Evolutionary conservation across 2,888 invertebrate genomes (phyloP).

Genomic region (Schizotus pectinicornis): DNA sequence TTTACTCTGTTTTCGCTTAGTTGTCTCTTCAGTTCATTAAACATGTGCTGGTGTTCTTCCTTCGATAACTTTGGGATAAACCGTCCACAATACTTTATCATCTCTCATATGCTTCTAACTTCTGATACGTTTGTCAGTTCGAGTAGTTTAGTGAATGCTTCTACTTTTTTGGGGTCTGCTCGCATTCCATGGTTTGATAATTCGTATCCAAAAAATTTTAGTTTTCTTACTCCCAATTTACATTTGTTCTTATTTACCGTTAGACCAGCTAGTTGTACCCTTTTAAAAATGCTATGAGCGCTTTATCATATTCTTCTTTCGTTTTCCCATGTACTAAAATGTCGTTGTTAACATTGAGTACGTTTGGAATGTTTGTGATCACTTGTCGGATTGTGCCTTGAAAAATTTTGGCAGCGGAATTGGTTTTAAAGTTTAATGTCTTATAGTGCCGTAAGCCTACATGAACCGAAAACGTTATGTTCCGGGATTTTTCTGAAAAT

Average conservation of each 20-base stretch:
- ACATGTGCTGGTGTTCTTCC: no score
- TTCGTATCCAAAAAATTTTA: conserved; percentile 44
- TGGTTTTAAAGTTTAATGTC: conserved; percentile 48
- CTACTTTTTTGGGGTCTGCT: conserved; percentile 41
- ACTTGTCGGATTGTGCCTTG: conserved; percentile 52
- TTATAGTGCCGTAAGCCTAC: conserved; percentile 51
- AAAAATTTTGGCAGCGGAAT: conserved; percentile 56
- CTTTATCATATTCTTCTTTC: conserved; percentile 42
- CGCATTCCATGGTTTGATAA: conserved; percentile 40
- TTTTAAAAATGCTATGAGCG: conserved; percentile 38
- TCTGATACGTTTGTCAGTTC: conserved; percentile 10
- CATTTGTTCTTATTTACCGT: conserved; percentile 48
- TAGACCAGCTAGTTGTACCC: conserved; percentile 35
- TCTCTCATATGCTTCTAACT: conserved; percentile 24
- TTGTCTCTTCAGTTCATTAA: no score
- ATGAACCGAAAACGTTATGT: conserved; percentile 49
- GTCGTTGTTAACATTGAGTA: conserved; percentile 52
- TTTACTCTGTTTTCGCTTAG: no score
- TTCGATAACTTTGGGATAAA: conserved; percentile 29
- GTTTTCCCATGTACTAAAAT: conserved; percentile 47
- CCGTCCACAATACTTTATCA: conserved; percentile 24
- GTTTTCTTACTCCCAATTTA: conserved; percentile 29
- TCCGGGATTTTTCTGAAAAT: conserved; percentile 40
- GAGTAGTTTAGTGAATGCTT: conserved; percentile 27
- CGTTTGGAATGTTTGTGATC: conserved; percentile 45